Conservation (phyloP, 2,797 vertebrate genomes). For the Lophotriccus pileatus region DNA sequence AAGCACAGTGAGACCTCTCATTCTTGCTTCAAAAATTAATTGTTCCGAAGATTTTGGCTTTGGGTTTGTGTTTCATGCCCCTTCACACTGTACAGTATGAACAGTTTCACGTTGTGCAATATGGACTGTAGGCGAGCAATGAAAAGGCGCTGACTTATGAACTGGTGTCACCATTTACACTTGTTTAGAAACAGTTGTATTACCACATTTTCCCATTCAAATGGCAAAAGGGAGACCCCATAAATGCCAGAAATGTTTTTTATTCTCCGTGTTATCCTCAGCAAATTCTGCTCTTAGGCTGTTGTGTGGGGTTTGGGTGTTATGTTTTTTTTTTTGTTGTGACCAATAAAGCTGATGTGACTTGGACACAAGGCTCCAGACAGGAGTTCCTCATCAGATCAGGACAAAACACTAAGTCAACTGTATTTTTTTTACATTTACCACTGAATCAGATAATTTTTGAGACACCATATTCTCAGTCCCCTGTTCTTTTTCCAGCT, state of each 20-base stretch:
- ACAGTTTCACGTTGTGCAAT: neutral
- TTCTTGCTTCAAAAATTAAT: neutral
- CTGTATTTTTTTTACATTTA: neutral
- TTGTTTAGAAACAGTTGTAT: neutral
- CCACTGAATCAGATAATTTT: neutral
- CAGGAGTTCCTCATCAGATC: neutral
- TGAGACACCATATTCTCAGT: neutral
- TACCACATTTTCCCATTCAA: neutral
- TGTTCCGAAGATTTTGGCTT: neutral
- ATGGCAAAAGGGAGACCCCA: neutral
- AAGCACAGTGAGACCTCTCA: neutral
- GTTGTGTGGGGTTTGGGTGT: rapidly evolving
- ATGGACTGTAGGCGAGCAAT: neutral
- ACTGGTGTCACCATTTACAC: neutral
- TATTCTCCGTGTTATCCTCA: neutral
- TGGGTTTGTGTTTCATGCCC: neutral
- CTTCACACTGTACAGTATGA: neutral
- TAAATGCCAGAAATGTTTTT: neutral
- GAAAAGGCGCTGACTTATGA: neutral
- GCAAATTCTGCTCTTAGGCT: neutral
- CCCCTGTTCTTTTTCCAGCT: neutral
- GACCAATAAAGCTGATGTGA: neutral
- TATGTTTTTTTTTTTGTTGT: neutral
- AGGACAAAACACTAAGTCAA: neutral
- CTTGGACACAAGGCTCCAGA: neutral